Evolutionary conservation across 2,797 vertebrate species (phyloP).

Genomic region (Pantherophis alleghaniensis): DNA sequence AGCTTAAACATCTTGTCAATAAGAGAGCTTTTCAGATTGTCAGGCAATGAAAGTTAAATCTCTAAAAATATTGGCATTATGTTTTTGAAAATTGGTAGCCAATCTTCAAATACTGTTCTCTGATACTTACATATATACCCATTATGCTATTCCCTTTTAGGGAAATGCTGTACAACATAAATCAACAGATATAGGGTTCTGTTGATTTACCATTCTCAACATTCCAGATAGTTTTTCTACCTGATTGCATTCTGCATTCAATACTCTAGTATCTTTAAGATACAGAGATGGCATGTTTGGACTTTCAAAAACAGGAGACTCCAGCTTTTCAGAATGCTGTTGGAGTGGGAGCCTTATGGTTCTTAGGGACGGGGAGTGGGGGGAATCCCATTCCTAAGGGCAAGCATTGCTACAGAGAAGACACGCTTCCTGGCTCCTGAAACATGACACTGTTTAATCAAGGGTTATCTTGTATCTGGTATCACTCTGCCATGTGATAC

Average conservation of each 20-base stretch:
- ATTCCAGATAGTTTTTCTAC: not conserved
- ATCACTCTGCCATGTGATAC: not conserved
- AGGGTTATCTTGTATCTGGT: not conserved
- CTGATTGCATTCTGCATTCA: not conserved
- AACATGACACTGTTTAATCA: not conserved
- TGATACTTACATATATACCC: not conserved
- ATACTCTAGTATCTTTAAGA: not conserved
- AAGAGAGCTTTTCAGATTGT: not conserved
- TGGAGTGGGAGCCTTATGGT: not conserved
- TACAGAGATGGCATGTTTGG: not conserved
- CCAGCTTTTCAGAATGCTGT: not conserved
- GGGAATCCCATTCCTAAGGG: not conserved
- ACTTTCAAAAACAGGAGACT: not conserved
- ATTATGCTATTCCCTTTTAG: not conserved
- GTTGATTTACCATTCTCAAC: not conserved
- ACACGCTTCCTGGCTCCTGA: not conserved
- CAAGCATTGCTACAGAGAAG: not conserved
- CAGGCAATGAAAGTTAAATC: conserved; percentile 5
- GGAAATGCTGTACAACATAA: not conserved
- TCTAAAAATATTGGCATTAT: conserved; percentile 1
- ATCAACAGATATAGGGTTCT: not conserved
- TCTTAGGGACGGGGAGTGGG: too few relatives aligned
- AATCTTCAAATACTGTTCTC: not conserved
- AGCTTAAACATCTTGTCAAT: not conserved
- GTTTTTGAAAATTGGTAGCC: not conserved